Base-by-base conservation (phyloP, 2,888 invertebrate genomes). In the Ophioninae sp. region DNA sequence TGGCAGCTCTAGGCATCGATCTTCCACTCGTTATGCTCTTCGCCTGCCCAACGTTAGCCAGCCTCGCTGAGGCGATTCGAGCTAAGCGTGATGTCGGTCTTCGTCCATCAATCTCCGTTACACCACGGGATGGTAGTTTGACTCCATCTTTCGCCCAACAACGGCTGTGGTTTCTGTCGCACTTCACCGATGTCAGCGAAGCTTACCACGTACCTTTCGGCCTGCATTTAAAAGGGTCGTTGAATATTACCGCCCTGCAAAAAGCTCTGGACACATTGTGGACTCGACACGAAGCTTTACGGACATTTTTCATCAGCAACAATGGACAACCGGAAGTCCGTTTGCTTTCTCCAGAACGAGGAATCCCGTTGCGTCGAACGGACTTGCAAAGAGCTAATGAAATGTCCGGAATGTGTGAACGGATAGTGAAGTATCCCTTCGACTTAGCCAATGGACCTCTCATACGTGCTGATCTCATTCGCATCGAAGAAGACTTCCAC, bases 141-240 rank as follows among this genome's bases (percentile, higher is more conserved):
- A 61, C 61, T 61, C 39, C 61, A 17, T 73, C 72, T 8, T 73
- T 61, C 39, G 72, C 72, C 41, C 72, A 73, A 41, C 72, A 73
- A 21, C 39, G 72, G 6, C 23, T 73, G 17, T 73, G 72, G 72
- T 73, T 73, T 10, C 41, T 73, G 3, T 21, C 72, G 2, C 72
- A 41, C 3, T 13, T 73, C 6, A 61, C 61, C 6, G 44, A 41
- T 61, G 72, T 61, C 0, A 73, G 72, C 41, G 59, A 61, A 21
- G 61, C 72, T 10, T 73, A 73, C 39, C 72, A 73, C 20, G 39
- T 73, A n/a, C 72, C 72, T 13, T 61, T 73, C 8, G 37, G 41
- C 0, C 30, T 73, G 21, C 41, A 21, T 10, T 7, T 73, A 17
- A 13, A 61, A 41, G 72, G 72, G 61, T 1, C 20, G 3, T 41